Base-by-base conservation (phyloP, 2,113 vertebrate species). In the Connochaetes taurinus region DNA sequence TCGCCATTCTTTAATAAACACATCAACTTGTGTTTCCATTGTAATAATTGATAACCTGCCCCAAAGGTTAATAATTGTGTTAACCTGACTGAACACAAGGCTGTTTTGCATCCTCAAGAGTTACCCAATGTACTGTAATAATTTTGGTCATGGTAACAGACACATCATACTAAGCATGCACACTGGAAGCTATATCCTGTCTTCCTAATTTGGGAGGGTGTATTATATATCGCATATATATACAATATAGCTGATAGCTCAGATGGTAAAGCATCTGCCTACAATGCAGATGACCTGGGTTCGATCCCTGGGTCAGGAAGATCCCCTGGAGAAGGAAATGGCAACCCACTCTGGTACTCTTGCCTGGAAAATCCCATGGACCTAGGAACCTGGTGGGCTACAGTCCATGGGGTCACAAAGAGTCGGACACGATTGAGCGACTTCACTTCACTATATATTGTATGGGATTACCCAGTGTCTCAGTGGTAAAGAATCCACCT, bases 1-100 rank as follows among this genome's bases (percentile, higher is more conserved):
- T 7, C 19, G 10, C 9, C 80, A 86, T 94, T 84, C 71, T 97
- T 95, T 92, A 58, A 84, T 64, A 83, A 96, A 57, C n/a, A 94
- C 4, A 25, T 8, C 53, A 82, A 94, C 50, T 92, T 97, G 62
- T 88, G 53, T 23, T 89, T 86, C 55, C 71, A 90, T 25, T 92
- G 60, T 90, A 67, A 89, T 78, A 93, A 60, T 1, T 91, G 87
- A 90, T 87, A 80, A 43, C 40, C 9, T 43, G 36, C 7, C 19
- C 47, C 33, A 11, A 2, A 23, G 17, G 16, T 83, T 86, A 71
- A 36, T 36, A 71, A 36, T 40, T 71, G 9, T 36, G 10, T 71
- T 36, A 71, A 36, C 10, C 91, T 64, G 13, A 6, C n/a, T 58
- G 53, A 31, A 31, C 13, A 62, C 45, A 53, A 31, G 31, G 52